A percentile compares a stretch with the other conserved stretches of the same genome.
These are phyloP conservation scores for Centruroides sculpturatus DNA, from an alignment of 1,140 invertebrate genomes.

Conservation along the genomic window DNA sequence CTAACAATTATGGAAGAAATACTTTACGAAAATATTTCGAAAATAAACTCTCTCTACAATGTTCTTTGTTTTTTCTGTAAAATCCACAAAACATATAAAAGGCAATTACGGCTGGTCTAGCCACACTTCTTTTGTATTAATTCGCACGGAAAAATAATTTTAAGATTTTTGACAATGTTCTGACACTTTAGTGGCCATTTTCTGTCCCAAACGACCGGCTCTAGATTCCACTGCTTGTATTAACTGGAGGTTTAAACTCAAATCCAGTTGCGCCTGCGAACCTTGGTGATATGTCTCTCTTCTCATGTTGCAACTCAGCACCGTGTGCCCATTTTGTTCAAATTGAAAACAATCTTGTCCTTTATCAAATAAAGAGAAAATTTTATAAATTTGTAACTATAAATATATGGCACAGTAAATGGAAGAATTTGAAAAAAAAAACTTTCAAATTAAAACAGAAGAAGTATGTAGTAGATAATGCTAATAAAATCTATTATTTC, in stretches of 20 bases:
- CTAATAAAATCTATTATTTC: too few relatives aligned
- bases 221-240: slow-evolving; percentile 8
- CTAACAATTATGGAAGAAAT: too few relatives aligned
- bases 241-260: slow-evolving; percentile 12
- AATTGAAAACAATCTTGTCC: slow-evolving; percentile 39
- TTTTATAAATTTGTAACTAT: too few relatives aligned
- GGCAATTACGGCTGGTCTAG: too few relatives aligned
- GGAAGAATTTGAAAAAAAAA: not conserved
- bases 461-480: too few relatives aligned
- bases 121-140: too few relatives aligned
- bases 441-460: too few relatives aligned
- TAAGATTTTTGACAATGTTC: slow-evolving; percentile 7
- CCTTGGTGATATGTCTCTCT: slow-evolving; percentile 16
- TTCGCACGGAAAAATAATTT: not conserved
- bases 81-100: too few relatives aligned
- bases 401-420: not conserved
- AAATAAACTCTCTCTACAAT: too few relatives aligned
- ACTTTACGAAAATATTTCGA: too few relatives aligned
- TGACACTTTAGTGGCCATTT: slow-evolving; percentile 1
- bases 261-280: slow-evolving; percentile 6
- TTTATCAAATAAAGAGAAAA: slow-evolving; percentile 8
- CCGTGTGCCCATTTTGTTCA: slow-evolving; percentile 31
- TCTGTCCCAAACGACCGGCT: slow-evolving; percentile 5
- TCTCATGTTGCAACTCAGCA: slow-evolving; percentile 36
- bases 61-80: too few relatives aligned